Percentiles rank a stretch among this genome's conserved stretches.
Conservation (phyloP, 1,140 invertebrate genomes). For the Eciton burchellii region DNA sequence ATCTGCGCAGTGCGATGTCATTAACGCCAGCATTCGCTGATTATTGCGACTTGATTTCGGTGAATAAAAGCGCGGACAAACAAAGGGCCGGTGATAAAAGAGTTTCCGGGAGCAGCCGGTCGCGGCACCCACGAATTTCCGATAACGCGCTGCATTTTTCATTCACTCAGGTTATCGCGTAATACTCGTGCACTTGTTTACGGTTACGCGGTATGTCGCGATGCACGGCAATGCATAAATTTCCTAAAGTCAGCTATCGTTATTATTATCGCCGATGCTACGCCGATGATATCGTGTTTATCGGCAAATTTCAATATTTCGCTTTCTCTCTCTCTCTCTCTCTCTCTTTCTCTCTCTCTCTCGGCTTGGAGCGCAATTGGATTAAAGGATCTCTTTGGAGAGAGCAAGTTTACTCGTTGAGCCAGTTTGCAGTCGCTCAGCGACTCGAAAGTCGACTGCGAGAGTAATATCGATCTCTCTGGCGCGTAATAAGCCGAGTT, state of each 20-base stretch:
- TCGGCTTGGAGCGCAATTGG: no score
- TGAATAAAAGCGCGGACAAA: constrained; percentile 66
- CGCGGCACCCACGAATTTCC: constrained; percentile 67
- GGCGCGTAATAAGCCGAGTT: constrained; percentile 30
- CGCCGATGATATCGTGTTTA: no score
- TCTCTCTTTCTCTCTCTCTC: no score
- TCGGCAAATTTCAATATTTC: no score
- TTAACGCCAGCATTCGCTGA: constrained; percentile 62
- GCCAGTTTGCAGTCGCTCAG: no score
- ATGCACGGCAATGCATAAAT: background rate
- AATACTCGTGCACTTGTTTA: background rate
- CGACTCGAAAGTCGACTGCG: constrained; percentile 21
- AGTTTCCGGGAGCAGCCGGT: constrained; percentile 65
- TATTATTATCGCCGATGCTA: no score
- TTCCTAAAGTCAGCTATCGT: background rate
- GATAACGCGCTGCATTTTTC: constrained; percentile 70
- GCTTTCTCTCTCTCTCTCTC: no score
- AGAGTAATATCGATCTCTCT: constrained; percentile 52
- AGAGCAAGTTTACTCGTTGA: no score
- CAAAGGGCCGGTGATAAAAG: constrained; percentile 71
- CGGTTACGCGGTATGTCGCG: no score
- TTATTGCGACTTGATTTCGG: constrained; percentile 71
- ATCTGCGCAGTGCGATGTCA: constrained; percentile 55
- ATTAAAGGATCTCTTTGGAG: no score
- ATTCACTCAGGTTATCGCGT: constrained; percentile 26